A percentile compares a stretch with the other conserved stretches of the same genome.
phyloP scores from a whole-genome alignment of 2,888 invertebrate genomes.

The Macrophya alboannulata region DNA sequence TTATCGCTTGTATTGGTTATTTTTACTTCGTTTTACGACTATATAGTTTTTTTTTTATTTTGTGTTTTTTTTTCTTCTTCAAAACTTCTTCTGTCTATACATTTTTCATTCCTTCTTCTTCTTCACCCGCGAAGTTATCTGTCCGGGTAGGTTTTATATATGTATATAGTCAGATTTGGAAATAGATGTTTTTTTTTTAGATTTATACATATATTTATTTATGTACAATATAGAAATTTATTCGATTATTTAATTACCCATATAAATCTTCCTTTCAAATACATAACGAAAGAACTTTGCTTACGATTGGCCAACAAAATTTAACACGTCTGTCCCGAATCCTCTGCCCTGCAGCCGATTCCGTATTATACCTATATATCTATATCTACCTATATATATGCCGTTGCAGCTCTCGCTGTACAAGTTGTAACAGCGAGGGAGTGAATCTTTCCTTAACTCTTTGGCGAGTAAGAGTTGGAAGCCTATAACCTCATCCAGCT shows the following conservation, averaged over 20 bases:
- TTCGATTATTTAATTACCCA: slow-evolving; percentile 16
- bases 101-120: background rate
- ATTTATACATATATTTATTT: background rate
- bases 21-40: slow-evolving; percentile 4
- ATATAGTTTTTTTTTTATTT: background rate
- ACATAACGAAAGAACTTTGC: background rate
- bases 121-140: background rate
- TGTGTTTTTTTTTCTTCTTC: background rate
- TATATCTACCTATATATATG: background rate
- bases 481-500: background rate
- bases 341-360: background rate
- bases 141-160: background rate
- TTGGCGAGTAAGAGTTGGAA: background rate
- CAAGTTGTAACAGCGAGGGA: background rate
- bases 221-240: background rate
- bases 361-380: background rate
- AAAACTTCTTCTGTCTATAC: background rate
- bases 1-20: slow-evolving; percentile 25
- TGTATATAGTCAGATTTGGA: background rate
- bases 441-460: background rate
- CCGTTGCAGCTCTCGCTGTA: background rate
- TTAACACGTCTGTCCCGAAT: too few relatives aligned
- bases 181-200: background rate
- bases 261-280: background rate
- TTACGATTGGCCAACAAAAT: too few relatives aligned